Conservation (phyloP, 2,888 invertebrate genomes). For the Napeogenes inachia region DNA sequence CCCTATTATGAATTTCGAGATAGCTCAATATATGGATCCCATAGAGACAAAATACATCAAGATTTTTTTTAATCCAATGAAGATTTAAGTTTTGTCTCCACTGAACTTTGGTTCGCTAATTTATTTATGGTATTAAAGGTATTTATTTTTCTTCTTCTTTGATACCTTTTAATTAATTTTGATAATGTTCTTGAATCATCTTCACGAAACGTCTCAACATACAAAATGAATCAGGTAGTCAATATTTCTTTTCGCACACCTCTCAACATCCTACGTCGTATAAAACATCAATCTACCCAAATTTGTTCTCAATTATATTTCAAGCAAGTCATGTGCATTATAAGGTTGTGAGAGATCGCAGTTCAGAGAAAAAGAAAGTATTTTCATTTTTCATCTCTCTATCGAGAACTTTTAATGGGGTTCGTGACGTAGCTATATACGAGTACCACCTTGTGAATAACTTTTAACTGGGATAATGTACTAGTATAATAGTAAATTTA, state of each 20-base stretch:
- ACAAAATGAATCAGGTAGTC: no score
- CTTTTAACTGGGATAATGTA: neutral
- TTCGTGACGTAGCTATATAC: constrained; percentile 38
- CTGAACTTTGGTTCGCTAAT: no score
- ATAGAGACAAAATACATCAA: no score
- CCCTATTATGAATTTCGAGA: no score
- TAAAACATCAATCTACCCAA: constrained; percentile 18
- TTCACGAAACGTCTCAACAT: no score
- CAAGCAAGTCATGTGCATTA: constrained; percentile 48
- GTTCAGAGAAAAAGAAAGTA: constrained; percentile 40
- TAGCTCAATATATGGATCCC: no score
- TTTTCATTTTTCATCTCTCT: constrained; percentile 59
- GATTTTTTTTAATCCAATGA: no score
- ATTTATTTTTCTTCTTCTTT: no score
- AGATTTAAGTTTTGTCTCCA: no score
- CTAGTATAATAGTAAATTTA: neutral
- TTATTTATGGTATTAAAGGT: no score
- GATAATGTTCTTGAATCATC: no score
- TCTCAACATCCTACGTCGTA: neutral
- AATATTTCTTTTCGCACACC: neutral
- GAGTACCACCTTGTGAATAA: constrained; percentile 13
- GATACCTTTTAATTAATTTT: no score
- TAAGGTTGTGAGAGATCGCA: constrained; percentile 37
- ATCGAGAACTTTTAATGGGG: constrained; percentile 57
- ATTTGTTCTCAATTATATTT: constrained; percentile 22